Evolutionary conservation across 2,797 vertebrate species (phyloP).

Genomic region (Falco biarmicus): DNA sequence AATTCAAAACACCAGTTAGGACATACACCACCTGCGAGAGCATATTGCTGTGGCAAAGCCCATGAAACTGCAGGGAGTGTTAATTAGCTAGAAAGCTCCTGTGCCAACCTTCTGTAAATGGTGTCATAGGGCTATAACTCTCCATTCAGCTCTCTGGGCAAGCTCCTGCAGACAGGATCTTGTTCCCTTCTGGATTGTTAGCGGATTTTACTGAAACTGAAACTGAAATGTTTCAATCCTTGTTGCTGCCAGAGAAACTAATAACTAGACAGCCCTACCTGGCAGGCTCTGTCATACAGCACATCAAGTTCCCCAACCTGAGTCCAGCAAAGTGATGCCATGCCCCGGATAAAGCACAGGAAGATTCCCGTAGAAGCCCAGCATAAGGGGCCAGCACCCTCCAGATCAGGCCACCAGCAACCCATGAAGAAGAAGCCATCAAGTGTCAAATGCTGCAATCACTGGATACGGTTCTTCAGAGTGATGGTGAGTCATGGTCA

Average conservation of each 20-base stretch:
- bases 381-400: background rate
- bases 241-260: background rate
- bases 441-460: background rate
- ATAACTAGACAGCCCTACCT: background rate
- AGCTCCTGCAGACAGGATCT: background rate
- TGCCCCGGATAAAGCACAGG: background rate
- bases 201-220: background rate
- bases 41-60: background rate
- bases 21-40: background rate
- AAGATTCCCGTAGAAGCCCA: background rate
- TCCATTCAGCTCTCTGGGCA: background rate
- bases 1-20: background rate
- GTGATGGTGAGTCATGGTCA: background rate
- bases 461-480: background rate
- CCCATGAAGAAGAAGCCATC: background rate
- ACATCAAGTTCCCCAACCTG: rapidly evolving
- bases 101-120: background rate
- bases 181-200: background rate
- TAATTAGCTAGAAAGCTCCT: background rate
- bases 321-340: background rate
- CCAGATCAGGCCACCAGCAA: background rate
- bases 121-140: background rate
- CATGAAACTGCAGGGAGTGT: background rate
- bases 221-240: background rate
- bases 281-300: background rate